Evolutionary conservation across 2,113 vertebrate species (phyloP).

Genomic region (Corydoras sp.): DNA sequence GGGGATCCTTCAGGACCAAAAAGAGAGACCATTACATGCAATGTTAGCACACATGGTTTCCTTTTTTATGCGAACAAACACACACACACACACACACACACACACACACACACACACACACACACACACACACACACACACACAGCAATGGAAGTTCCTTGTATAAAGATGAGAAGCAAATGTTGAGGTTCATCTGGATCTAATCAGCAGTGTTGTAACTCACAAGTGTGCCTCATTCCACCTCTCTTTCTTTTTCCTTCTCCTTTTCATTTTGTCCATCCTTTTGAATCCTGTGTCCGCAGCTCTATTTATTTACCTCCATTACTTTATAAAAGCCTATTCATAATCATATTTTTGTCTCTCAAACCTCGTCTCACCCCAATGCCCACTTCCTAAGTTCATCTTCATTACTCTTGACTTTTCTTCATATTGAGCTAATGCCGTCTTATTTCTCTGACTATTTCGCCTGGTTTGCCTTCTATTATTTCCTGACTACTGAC

Average conservation of each 20-base stretch:
- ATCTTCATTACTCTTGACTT: too few relatives aligned
- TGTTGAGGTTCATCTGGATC: constrained; percentile 69
- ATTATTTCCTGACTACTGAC: too few relatives aligned
- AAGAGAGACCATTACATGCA: constrained; percentile 16
- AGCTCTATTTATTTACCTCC: too few relatives aligned
- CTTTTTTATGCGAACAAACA: constrained; percentile 86
- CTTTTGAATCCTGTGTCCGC: neutral
- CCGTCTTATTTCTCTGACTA: too few relatives aligned
- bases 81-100: constrained; percentile 61
- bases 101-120: constrained; percentile 55
- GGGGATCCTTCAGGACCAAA: constrained; percentile 24
- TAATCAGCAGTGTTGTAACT: constrained; percentile 50
- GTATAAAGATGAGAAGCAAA: constrained; percentile 71
- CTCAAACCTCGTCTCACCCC: neutral
- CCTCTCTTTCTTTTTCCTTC: neutral
- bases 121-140: neutral
- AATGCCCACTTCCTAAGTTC: too few relatives aligned
- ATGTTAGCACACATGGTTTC: constrained; percentile 40
- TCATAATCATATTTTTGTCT: neutral
- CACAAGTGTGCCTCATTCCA: constrained; percentile 28
- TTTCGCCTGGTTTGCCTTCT: too few relatives aligned
- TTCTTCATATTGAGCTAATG: too few relatives aligned
- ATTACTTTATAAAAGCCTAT: too few relatives aligned
- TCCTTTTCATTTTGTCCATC: neutral
- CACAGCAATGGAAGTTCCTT: constrained; percentile 64